phyloP scores from a whole-genome alignment of 2,113 vertebrate species.

The Laticauda colubrina region DNA sequence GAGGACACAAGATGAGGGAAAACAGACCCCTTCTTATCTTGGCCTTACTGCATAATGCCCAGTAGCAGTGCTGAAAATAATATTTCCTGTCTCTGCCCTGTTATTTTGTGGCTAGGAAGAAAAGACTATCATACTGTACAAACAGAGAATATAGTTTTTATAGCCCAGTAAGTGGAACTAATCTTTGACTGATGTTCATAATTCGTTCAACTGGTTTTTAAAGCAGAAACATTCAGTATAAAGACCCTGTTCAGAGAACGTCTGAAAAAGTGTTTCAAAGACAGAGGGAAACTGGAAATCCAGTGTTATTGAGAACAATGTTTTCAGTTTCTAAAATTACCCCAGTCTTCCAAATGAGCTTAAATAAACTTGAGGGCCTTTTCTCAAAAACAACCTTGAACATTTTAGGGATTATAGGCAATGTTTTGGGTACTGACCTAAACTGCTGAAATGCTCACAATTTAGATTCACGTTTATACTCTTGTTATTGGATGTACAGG shows the following conservation, averaged over 20 bases:
- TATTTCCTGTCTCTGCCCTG: not conserved
- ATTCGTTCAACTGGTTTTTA: not conserved
- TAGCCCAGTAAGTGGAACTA: not conserved
- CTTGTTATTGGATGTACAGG: constrained; percentile 58
- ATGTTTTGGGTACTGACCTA: not conserved
- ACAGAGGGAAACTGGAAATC: not conserved
- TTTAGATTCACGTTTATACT: not conserved
- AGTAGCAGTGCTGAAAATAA: not conserved
- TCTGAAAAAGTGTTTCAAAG: not conserved
- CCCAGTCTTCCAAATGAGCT: not conserved
- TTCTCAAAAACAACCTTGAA: not conserved
- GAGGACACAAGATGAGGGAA: not conserved
- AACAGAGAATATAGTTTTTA: not conserved
- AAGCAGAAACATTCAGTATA: not conserved
- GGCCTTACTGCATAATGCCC: not conserved
- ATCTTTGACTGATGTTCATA: not conserved
- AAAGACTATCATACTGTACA: not conserved
- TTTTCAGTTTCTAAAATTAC: not conserved
- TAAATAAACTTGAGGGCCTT: not conserved
- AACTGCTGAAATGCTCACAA: not conserved
- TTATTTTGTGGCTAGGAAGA: not conserved
- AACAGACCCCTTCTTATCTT: not conserved
- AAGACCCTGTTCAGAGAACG: not conserved
- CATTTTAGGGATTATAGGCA: not conserved
- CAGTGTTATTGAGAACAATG: not conserved